Percentiles rank a stretch among this genome's conserved stretches.
Conservation (phyloP, 2,888 invertebrate genomes). For the Diarsia rubi region DNA sequence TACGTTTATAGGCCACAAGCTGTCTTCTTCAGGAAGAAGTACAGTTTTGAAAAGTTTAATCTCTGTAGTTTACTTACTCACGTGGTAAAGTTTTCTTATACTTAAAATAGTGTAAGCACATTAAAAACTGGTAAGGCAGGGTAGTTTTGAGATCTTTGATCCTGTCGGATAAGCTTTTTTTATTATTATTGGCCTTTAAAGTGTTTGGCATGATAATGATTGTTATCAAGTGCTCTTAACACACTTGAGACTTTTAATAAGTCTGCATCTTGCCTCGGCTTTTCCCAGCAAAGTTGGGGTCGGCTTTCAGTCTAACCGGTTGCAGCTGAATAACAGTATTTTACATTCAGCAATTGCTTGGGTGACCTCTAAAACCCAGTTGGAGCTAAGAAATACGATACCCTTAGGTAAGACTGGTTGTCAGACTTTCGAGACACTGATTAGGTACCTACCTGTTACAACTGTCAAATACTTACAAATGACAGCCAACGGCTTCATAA, state of each 20-base stretch:
- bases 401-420: no score
- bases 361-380: no score
- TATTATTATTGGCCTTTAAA: conserved; percentile 16
- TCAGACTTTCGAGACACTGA: no score
- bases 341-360: no score
- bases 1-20: not conserved
- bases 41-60: not conserved
- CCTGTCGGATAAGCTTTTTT: conserved; percentile 23
- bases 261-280: not conserved
- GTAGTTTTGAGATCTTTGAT: conserved; percentile 29
- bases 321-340: no score
- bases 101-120: conserved; percentile 21
- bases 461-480: not conserved
- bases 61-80: conserved; percentile 34
- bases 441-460: no score
- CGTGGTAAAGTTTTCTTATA: conserved; percentile 1
- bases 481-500: not conserved
- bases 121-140: conserved; percentile 35
- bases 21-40: no score
- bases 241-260: not conserved
- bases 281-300: no score
- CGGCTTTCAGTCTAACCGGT: no score
- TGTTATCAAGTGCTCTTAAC: conserved; percentile 23
- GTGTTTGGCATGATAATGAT: conserved; percentile 11
- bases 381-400: no score